phyloP scores from a whole-genome alignment of 2,113 vertebrate genomes.

The Zosterops pallidus region DNA sequence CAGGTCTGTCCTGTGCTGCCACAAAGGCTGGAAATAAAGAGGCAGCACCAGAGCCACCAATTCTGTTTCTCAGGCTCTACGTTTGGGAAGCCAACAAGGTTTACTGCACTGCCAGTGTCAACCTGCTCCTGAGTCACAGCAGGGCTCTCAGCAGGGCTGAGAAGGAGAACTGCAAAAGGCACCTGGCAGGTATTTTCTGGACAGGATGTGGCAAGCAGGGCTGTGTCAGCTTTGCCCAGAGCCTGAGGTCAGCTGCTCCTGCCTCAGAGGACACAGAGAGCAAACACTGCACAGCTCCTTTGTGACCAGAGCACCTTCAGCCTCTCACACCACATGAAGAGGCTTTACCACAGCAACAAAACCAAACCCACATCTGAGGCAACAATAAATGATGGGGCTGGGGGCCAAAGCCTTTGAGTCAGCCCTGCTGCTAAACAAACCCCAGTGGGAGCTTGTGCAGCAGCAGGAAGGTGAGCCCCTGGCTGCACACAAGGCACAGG shows the following conservation, averaged over 20 bases:
- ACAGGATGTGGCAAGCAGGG: background rate
- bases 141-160: background rate
- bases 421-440: background rate
- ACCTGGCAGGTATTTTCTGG: background rate
- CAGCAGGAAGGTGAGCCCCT: fast-evolving
- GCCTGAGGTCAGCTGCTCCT: background rate
- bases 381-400: fast-evolving
- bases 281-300: fast-evolving
- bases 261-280: background rate
- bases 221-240: background rate
- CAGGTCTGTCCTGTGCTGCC: fast-evolving
- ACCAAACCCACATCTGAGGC: background rate
- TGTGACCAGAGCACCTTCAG: fast-evolving
- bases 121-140: background rate
- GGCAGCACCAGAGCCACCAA: fast-evolving
- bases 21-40: background rate
- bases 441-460: background rate
- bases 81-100: background rate
- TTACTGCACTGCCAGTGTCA: background rate
- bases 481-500: fast-evolving
- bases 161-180: background rate
- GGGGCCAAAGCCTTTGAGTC: background rate
- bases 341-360: background rate
- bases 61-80: background rate
- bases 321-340: fast-evolving